These are phyloP conservation scores for Actenoides lindsayi DNA, from an alignment of 2,113 vertebrate species.

Conservation along the genomic window DNA sequence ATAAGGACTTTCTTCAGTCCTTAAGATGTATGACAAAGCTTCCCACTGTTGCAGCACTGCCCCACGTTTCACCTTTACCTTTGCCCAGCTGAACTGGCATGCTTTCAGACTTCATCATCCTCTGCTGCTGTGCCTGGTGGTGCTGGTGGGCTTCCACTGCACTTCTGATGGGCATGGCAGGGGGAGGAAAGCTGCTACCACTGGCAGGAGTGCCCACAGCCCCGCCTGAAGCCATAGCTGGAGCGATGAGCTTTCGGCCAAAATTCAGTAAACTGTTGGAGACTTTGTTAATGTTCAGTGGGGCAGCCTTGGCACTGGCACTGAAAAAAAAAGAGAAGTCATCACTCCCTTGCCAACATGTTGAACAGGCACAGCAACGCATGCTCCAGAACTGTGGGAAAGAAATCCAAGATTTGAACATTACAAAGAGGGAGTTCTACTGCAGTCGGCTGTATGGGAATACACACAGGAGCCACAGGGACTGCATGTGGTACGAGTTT, in stretches of 20 bases:
- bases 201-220: conserved; percentile 53
- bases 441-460: not conserved
- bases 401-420: not conserved
- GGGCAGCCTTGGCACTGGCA: conserved; percentile 79
- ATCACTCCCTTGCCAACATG: not conserved
- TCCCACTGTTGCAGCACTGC: fast-evolving
- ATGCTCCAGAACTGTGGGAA: not conserved
- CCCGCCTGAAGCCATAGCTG: conserved; percentile 78
- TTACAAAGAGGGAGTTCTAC: not conserved
- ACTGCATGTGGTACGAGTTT: not conserved
- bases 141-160: conserved; percentile 46
- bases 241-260: conserved; percentile 93
- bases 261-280: conserved; percentile 95
- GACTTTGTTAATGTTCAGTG: conserved; percentile 97
- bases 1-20: not conserved
- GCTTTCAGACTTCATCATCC: conserved; percentile 96
- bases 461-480: not conserved
- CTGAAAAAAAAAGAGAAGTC: conserved; percentile 54
- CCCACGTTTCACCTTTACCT: conserved; percentile 75
- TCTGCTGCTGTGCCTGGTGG: conserved; percentile 77
- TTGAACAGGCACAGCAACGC: not conserved
- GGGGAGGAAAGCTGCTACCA: conserved; percentile 51
- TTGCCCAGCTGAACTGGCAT: conserved; percentile 95
- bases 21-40: fast-evolving
- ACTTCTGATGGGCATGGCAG: conserved; percentile 13